Evolutionary conservation across 2,888 invertebrate species (phyloP).

Genomic region (Torymus aiolomorphi): DNA sequence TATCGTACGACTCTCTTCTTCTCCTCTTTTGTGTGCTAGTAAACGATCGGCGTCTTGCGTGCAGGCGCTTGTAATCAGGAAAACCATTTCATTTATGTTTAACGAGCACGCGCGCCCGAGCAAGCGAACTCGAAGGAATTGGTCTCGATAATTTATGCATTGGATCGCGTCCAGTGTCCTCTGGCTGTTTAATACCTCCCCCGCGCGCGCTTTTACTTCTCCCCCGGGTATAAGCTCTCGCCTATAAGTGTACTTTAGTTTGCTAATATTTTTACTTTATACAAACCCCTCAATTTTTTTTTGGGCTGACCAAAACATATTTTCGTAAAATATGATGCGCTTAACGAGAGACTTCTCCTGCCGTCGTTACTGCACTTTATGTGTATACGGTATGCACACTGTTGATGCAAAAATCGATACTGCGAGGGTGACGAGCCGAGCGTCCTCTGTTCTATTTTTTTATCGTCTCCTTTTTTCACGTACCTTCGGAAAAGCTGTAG

Average conservation of each 20-base stretch:
- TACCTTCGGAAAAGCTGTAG: constrained; percentile 15
- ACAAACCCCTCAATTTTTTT: too few relatives aligned
- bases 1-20: too few relatives aligned
- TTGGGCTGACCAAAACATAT: too few relatives aligned
- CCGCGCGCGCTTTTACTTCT: background rate
- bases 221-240: background rate
- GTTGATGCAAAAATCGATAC: constrained; percentile 16
- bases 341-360: too few relatives aligned
- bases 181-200: constrained; percentile 15
- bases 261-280: too few relatives aligned
- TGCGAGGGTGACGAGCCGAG: background rate
- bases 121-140: constrained; percentile 42
- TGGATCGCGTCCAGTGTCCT: constrained; percentile 56
- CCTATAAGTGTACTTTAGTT: too few relatives aligned
- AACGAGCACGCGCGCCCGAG: constrained; percentile 46
- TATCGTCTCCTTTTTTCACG: background rate
- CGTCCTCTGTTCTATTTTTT: constrained; percentile 30
- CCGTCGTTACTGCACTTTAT: too few relatives aligned
- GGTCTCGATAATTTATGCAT: constrained; percentile 64
- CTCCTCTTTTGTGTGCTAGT: too few relatives aligned
- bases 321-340: too few relatives aligned
- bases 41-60: background rate
- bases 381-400: background rate
- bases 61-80: constrained; percentile 62
- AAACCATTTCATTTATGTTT: constrained; percentile 65